Conservation (phyloP, 2,888 invertebrate genomes). For the Junonia oenone region DNA sequence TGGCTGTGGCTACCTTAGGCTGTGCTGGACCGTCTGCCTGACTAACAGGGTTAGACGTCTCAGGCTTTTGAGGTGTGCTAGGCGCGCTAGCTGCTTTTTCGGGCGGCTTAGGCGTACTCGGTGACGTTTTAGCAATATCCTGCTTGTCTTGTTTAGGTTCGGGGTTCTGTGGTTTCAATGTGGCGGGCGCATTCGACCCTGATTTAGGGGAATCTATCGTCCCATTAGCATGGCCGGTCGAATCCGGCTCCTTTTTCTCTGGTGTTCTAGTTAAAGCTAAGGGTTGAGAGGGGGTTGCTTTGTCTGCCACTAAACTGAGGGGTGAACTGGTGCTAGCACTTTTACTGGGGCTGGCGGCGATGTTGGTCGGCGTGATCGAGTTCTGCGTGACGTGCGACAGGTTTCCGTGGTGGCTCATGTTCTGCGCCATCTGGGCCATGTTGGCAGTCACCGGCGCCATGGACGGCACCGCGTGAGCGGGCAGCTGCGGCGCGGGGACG, state of each 20-base stretch:
- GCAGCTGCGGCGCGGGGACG: slow-evolving; percentile 48
- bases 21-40: slow-evolving; percentile 50
- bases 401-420: slow-evolving; percentile 76
- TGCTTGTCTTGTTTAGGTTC: slow-evolving; percentile 65
- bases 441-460: slow-evolving; percentile 74
- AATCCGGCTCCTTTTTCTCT: slow-evolving; percentile 68
- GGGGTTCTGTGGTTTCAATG: slow-evolving; percentile 60
- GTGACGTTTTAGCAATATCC: slow-evolving; percentile 67
- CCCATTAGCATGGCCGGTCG: slow-evolving; percentile 63
- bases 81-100: slow-evolving; percentile 50
- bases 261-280: slow-evolving; percentile 69
- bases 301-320: slow-evolving; percentile 67
- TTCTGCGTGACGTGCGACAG: slow-evolving; percentile 67
- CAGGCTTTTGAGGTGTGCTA: slow-evolving; percentile 58
- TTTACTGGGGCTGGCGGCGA: slow-evolving; percentile 58
- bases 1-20: slow-evolving; percentile 61
- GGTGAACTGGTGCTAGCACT: slow-evolving; percentile 57
- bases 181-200: slow-evolving; percentile 47
- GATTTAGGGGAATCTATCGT: slow-evolving; percentile 66
- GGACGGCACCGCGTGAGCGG: slow-evolving; percentile 63
- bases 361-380: slow-evolving; percentile 51
- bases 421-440: slow-evolving; percentile 76
- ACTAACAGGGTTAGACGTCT: slow-evolving; percentile 42
- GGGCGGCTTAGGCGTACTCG: slow-evolving; percentile 69
- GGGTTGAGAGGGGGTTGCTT: slow-evolving; percentile 52